Conservation (phyloP, 1,140 invertebrate species). For the Orchestia grillus region DNA sequence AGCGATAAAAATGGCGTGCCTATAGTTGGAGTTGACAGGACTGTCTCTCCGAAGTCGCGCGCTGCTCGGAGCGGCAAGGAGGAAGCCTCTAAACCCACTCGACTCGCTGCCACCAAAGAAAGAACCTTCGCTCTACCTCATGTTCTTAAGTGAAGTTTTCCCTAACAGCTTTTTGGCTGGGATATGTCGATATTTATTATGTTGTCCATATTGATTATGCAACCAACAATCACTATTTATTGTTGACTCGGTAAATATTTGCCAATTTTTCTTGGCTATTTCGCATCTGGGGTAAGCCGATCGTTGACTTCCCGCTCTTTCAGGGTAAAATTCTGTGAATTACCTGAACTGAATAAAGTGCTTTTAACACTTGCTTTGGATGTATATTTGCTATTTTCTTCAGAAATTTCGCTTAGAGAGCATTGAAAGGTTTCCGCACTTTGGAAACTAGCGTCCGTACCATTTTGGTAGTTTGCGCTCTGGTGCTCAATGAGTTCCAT, state of each 20-base stretch:
- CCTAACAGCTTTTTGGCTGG: not conserved
- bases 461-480: not conserved
- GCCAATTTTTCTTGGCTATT: too few relatives aligned
- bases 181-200: not conserved
- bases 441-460: not conserved
- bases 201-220: not conserved
- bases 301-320: not conserved
- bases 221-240: not conserved
- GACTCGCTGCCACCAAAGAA: conserved; percentile 31
- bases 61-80: not conserved
- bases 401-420: not conserved
- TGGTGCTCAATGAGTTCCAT: too few relatives aligned
- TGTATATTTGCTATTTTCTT: not conserved
- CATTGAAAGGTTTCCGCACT: not conserved
- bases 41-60: not conserved
- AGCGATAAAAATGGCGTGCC: not conserved
- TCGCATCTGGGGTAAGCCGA: too few relatives aligned
- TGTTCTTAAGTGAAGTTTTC: conserved; percentile 15
- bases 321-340: not conserved
- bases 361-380: not conserved
- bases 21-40: not conserved
- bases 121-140: conserved; percentile 45
- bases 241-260: not conserved
- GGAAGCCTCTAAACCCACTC: not conserved
- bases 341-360: not conserved